Base-by-base conservation (phyloP, 1,140 invertebrate genomes). In the Bombus balteatus region DNA sequence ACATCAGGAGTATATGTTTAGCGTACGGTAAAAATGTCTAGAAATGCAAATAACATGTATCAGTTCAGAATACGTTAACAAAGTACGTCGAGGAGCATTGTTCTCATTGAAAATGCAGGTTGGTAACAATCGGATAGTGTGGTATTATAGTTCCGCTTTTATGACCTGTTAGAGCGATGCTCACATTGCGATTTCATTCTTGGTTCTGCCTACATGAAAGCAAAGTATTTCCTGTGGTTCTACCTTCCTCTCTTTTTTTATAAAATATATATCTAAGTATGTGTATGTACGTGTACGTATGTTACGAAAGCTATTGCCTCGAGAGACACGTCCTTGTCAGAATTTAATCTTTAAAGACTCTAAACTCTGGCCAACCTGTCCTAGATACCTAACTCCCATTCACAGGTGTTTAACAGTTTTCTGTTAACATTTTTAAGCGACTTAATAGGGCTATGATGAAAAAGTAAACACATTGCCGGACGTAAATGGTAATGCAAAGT, bases 331-430 rank as follows among this genome's bases (percentile, higher is more conserved):
- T 43, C 71, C 53, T 74, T 57, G 34, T 74, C 71, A 37, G 53
- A 65, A 82, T 82, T 82, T 34, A 74, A 82, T 82, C 15, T 74
- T 82, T 62, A 74, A 82, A 82, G 39, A 43, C 32, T 74, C 41
- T 47, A 82, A 74, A 41, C n/a, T 10, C 32, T n/a, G n/a, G 25
- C 80, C 41, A 34, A 59, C 39, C 5, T 74, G 71, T 32, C 71
- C 71, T 74, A 74, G n/a, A 74, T 82, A 43, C 57, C 12, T 12
- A 34, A 34, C 34, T 41, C 22, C 34, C 28, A 9, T 28, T 43
- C 39, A 18, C 13, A 43, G 13, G 15, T 18, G 32, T 28, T 65
- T 34, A 32, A 9, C 10, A 28, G 34, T 39, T 82, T 37, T 74
- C 73, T 12, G 57, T 74, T 74, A 15, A 43, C 41, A 37, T 37